Percentiles rank a stretch among this genome's conserved stretches.
phyloP scores from a whole-genome alignment of 1,140 invertebrate species.

The Drosophila watanabei region DNA sequence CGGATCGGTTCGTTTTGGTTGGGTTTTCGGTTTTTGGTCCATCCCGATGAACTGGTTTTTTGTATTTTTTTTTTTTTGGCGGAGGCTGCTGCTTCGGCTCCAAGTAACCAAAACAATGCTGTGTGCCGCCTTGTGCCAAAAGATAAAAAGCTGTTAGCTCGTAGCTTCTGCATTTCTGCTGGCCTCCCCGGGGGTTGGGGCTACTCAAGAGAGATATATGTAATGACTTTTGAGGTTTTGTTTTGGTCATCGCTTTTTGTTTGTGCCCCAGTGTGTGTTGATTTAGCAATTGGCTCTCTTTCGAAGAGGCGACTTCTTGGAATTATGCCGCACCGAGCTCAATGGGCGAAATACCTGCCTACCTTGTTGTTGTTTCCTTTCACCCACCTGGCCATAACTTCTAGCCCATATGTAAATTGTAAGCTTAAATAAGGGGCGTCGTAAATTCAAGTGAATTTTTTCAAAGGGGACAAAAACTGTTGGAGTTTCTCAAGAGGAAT shows the following conservation, averaged over 20 bases:
- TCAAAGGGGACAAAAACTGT: not conserved
- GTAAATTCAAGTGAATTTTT: conserved; percentile 2
- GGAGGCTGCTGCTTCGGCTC: conserved; percentile 11
- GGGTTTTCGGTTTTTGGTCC: conserved; percentile 34
- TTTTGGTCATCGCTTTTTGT: conserved; percentile 66
- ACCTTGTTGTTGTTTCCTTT: conserved; percentile 1
- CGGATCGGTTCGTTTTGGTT: conserved; percentile 31
- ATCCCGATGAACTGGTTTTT: conserved; percentile 40
- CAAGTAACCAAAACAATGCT: conserved; percentile 47
- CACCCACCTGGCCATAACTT: conserved; percentile 38
- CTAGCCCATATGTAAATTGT: conserved; percentile 65
- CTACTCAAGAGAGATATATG: conserved; percentile 75
- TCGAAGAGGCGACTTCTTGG: conserved; percentile 56
- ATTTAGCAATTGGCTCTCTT: conserved; percentile 75
- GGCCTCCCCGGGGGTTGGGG: conserved; percentile 18
- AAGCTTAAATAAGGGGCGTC: conserved; percentile 50
- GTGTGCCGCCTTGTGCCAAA: conserved; percentile 67
- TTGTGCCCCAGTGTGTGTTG: conserved; percentile 44
- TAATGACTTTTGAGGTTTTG: conserved; percentile 83
- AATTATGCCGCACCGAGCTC: conserved; percentile 71
- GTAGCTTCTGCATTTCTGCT: conserved; percentile 83
- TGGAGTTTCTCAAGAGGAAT: not conserved
- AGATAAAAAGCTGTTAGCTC: conserved; percentile 85
- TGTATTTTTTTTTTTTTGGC: conserved; percentile 11
- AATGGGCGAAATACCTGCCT: conserved; percentile 50